Percentiles rank a stretch among this genome's conserved stretches.
Conservation (phyloP, 2,113 vertebrate genomes). For the Notechis scutatus region DNA sequence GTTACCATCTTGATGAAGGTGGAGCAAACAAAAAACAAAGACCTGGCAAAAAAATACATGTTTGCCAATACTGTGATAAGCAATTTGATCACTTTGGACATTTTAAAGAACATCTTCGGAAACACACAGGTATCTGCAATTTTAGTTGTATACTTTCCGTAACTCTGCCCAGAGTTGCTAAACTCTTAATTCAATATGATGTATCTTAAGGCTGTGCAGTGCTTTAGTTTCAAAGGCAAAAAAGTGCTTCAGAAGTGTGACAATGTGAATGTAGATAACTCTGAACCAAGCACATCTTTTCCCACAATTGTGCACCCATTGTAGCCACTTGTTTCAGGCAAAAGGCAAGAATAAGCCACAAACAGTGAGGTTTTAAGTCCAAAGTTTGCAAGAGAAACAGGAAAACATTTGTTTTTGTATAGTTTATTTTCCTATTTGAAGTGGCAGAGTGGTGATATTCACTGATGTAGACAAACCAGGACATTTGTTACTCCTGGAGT, state of each 20-base stretch:
- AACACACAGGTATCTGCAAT: conserved; percentile 85
- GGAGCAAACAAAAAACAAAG: conserved; percentile 84
- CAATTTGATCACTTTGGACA: conserved; percentile 98
- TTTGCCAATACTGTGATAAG: conserved; percentile 95
- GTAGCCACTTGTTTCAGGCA: neutral
- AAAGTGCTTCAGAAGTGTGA: neutral
- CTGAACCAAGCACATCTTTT: neutral
- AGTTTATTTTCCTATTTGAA: neutral
- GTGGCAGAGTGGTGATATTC: neutral
- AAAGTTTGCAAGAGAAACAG: neutral
- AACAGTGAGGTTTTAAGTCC: neutral
- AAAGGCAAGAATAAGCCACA: neutral
- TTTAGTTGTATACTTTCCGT: neutral
- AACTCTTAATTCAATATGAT: neutral
- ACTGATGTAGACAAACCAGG: neutral
- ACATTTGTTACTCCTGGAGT: neutral
- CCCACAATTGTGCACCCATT: neutral
- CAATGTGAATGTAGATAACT: neutral
- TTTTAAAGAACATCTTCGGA: conserved; percentile 96
- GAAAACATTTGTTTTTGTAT: neutral
- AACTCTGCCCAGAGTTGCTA: too few relatives aligned
- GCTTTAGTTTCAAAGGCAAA: neutral
- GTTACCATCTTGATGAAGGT: conserved; percentile 88
- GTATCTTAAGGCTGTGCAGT: neutral
- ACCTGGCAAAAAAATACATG: conserved; percentile 90